A percentile compares a stretch with the other conserved stretches of the same genome.
phyloP scores from a whole-genome alignment of 2,113 vertebrate genomes.

The Hoplias malabaricus region DNA sequence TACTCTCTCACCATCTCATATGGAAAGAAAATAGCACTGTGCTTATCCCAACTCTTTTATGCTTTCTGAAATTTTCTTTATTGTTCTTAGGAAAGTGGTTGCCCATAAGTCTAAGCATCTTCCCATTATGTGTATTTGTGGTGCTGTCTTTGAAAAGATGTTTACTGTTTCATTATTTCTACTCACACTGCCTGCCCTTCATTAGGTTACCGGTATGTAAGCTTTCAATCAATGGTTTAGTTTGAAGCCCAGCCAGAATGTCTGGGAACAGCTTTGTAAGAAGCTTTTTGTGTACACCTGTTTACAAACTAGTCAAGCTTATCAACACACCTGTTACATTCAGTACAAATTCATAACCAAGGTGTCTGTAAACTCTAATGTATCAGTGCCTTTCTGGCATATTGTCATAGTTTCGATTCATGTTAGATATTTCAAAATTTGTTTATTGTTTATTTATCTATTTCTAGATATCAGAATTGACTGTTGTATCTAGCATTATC shows the following conservation, averaged over 20 bases:
- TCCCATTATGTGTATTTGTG: background rate
- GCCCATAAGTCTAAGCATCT: background rate
- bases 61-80: background rate
- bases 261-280: conserved; percentile 16
- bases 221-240: conserved; percentile 22
- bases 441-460: too few species aligned
- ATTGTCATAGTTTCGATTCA: too few species aligned
- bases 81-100: background rate
- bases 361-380: conserved; percentile 6
- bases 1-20: too few species aligned
- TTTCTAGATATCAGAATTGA: too few species aligned
- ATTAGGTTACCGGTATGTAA: conserved; percentile 20
- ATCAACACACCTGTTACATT: conserved; percentile 2
- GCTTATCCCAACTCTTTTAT: background rate
- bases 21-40: background rate
- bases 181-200: conserved; percentile 6
- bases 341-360: conserved; percentile 1
- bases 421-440: background rate
- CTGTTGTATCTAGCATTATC: too few species aligned
- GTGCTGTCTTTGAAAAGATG: background rate
- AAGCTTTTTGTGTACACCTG: conserved; percentile 22
- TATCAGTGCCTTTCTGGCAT: too few species aligned
- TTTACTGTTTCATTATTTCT: conserved; percentile 23
- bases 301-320: conserved; percentile 26
- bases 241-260: conserved; percentile 26